phyloP scores from a whole-genome alignment of 2,113 vertebrate species.

The Lepus timidus region DNA sequence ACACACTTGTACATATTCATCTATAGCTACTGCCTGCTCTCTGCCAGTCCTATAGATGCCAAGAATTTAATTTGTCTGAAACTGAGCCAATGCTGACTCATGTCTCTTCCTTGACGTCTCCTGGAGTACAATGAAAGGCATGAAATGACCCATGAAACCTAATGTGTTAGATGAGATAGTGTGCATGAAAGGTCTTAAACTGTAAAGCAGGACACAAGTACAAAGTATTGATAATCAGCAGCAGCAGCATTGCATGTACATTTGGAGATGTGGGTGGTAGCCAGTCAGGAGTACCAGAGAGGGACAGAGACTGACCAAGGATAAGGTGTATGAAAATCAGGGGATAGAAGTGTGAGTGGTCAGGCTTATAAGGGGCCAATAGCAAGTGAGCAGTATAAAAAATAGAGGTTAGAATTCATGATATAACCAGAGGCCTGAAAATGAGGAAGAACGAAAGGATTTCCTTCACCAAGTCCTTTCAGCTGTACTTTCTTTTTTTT shows the following conservation, averaged over 20 bases:
- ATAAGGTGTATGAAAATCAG: neutral
- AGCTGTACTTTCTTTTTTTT: neutral
- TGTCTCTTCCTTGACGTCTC: conserved; percentile 55
- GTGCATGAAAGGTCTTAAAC: conserved; percentile 6
- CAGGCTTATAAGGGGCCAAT: neutral
- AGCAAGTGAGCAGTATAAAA: neutral
- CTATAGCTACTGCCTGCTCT: neutral
- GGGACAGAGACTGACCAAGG: neutral
- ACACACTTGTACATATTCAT: neutral
- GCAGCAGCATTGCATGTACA: neutral
- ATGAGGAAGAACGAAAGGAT: neutral
- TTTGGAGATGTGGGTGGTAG: neutral
- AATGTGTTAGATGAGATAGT: conserved; percentile 17
- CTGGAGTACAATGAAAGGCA: conserved; percentile 53
- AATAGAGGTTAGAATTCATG: neutral
- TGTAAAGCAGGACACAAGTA: neutral
- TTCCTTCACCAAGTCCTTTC: conserved; percentile 17
- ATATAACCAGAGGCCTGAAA: neutral
- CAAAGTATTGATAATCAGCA: neutral
- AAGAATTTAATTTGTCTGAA: conserved; percentile 69
- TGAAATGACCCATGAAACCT: conserved; percentile 61
- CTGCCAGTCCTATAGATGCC: neutral
- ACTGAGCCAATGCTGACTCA: conserved; percentile 65
- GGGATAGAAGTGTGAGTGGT: neutral
- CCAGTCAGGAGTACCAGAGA: conserved; percentile 5